Base-by-base conservation (phyloP, 2,797 vertebrate genomes). In the Sebastiscus tertius region DNA sequence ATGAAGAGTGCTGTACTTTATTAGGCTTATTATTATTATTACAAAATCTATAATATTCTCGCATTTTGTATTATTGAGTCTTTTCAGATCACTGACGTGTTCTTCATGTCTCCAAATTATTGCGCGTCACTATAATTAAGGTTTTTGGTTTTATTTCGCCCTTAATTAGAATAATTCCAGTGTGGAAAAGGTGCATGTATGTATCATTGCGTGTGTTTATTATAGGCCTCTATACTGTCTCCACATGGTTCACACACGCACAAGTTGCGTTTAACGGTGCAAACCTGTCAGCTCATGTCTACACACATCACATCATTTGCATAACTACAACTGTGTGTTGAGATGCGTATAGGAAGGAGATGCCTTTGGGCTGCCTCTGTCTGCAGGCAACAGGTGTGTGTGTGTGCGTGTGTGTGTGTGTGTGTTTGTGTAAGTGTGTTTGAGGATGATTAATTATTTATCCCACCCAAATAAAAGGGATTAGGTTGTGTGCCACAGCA, bases 381-480 rank as follows among this genome's bases (percentile, higher is more conserved):
- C 1, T 24, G 68, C 56, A 33, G 72, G 72, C 87, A 91, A 92
- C 92, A 94, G 75, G 91, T 93, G 86, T 82, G 75, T 80, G 63
- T 26, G 58, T 56, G 67, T 18, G 63, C 58, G 91, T 93, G 64
- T 16, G 64, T 61, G 65, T 49, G 64, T 66, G 72, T 34, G 63
- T 42, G 39, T 59, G 73, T 31, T 46, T 46, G 72, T 59, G 77
- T 60, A 29, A 24, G 60, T 52, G 63, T 67, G 36, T 78, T 77
- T 61, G 42, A 68, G 34, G 55, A 14, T 4, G 5, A 82, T 93
- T n/a, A 77, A 92, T 89, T 83, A 93, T 93, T 90, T 60, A 94
- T 78, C n/a, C 14, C 22, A 9, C 39, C 16, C 29, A 72, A 90
- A 91, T 67, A 75, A 87, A 79, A 54, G 58, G 54, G 80, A 84